Conservation (phyloP, 1,140 invertebrate genomes). For the Diplogasteroides magnus region DNA sequence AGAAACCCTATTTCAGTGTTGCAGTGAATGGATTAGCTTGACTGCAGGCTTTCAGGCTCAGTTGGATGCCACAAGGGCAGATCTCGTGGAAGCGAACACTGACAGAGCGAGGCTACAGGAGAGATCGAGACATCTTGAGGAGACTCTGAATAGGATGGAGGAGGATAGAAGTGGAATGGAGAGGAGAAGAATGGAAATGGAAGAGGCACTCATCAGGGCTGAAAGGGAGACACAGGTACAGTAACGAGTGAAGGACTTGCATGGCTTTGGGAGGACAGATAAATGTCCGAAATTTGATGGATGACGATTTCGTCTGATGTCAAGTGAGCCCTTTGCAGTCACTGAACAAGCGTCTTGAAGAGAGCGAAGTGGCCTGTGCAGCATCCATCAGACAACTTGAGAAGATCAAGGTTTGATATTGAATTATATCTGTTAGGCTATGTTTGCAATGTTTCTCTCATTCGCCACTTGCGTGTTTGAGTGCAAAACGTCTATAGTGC, state of each 20-base stretch:
- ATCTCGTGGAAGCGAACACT: not conserved
- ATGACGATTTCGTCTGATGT: no score
- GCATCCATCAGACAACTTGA: not conserved
- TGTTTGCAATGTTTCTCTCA: no score
- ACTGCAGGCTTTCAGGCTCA: slow-evolving; percentile 3
- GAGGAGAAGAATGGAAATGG: not conserved
- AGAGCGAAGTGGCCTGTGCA: not conserved
- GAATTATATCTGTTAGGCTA: no score
- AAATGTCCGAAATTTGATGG: no score
- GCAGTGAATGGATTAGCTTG: no score
- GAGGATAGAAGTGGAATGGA: not conserved
- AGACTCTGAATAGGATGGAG: not conserved
- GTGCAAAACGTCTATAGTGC: no score
- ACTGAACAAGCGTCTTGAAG: not conserved
- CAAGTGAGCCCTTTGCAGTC: no score
- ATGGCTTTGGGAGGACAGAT: not conserved
- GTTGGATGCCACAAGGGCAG: slow-evolving; percentile 1
- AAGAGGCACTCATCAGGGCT: not conserved
- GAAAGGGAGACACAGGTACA: not conserved
- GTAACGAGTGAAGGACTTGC: not conserved
- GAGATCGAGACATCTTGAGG: slow-evolving; percentile 11
- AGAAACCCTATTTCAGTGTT: not conserved
- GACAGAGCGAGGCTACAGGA: not conserved
- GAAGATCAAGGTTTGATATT: no score
- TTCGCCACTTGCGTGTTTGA: no score